These are phyloP conservation scores for Argya squamiceps DNA, from an alignment of 2,797 vertebrate species.

Conservation along the genomic window DNA sequence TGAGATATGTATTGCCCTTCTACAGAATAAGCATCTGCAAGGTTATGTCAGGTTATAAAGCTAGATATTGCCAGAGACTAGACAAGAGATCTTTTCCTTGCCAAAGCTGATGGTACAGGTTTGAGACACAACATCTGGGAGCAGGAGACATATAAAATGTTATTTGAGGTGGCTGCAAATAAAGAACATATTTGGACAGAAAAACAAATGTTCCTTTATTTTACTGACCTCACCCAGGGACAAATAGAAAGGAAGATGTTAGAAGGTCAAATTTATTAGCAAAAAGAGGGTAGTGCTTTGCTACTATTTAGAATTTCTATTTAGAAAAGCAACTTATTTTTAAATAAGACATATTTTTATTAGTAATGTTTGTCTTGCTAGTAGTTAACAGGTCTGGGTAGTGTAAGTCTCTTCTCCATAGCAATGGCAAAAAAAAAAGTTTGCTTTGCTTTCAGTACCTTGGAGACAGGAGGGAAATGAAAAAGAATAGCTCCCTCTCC, in stretches of 20 bases:
- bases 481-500: constrained; percentile 28
- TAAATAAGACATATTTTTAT: neutral
- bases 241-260: neutral
- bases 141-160: neutral
- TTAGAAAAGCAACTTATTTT: neutral
- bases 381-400: neutral
- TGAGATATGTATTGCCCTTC: neutral
- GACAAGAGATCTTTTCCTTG: neutral
- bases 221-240: neutral
- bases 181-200: neutral
- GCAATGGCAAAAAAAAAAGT: neutral
- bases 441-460: neutral
- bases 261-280: neutral
- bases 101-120: neutral
- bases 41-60: neutral
- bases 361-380: neutral
- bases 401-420: neutral
- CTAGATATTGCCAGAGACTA: neutral
- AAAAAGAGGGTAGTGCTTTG: neutral
- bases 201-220: neutral
- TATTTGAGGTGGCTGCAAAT: neutral
- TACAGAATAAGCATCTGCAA: neutral
- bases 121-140: neutral
- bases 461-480: neutral
- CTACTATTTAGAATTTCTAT: neutral